Evolutionary conservation across 2,888 invertebrate genomes (phyloP).

Genomic region (Lasioglossum leucozonium): DNA sequence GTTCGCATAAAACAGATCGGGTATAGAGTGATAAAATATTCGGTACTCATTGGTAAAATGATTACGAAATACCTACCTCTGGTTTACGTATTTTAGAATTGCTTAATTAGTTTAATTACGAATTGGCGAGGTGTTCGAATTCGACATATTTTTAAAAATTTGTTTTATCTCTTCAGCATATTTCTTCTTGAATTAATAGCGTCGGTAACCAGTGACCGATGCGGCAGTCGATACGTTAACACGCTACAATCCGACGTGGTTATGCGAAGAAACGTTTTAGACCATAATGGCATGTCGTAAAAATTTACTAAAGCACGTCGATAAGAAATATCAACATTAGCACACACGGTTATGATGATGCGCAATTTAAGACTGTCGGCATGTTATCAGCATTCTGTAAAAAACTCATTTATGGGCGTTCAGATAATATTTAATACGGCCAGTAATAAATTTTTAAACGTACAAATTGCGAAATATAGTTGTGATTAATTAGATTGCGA

Average conservation of each 20-base stretch:
- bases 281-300: background rate
- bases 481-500: no score
- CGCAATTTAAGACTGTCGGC: background rate
- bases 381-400: background rate
- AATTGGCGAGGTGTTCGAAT: background rate
- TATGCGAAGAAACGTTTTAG: background rate
- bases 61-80: background rate
- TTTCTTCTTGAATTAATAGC: background rate
- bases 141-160: background rate
- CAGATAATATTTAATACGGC: background rate
- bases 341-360: background rate
- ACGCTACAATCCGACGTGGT: background rate
- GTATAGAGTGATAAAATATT: background rate
- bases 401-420: background rate
- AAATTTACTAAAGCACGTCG: background rate
- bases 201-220: background rate
- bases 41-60: background rate
- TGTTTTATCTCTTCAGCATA: background rate
- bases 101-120: background rate
- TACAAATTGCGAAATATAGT: background rate
- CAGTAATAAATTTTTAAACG: background rate
- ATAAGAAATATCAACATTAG: background rate
- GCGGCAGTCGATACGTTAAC: background rate
- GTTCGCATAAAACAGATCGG: background rate
- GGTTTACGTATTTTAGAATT: background rate